phyloP scores from a whole-genome alignment of 1,140 invertebrate species.

The Pseudobourletiella spinata region DNA sequence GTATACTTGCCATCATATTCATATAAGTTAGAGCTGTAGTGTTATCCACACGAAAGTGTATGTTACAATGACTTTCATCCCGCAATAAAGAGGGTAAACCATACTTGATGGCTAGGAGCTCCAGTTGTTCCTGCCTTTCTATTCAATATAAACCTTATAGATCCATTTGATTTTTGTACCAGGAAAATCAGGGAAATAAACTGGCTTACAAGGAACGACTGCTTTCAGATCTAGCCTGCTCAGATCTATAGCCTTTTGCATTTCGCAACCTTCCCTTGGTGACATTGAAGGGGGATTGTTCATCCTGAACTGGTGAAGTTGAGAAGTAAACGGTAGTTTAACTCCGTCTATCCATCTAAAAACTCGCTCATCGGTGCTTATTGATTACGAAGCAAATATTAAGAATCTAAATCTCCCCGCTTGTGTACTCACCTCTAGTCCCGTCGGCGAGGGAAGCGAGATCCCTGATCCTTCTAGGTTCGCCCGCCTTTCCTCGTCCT shows the following conservation, averaged over 20 bases:
- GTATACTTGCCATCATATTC: constrained; percentile 9
- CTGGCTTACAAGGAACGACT: not conserved
- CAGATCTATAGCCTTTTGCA: not conserved
- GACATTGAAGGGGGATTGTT: no score
- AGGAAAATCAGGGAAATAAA: constrained; percentile 19
- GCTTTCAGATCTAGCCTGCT: not conserved
- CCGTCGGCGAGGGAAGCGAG: not conserved
- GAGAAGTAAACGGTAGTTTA: constrained; percentile 3
- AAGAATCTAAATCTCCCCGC: not conserved
- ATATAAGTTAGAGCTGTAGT: constrained; percentile 19
- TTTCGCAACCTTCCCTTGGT: no score
- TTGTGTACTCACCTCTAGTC: not conserved
- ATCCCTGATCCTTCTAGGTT: no score
- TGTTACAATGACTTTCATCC: not conserved
- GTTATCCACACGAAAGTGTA: constrained; percentile 11
- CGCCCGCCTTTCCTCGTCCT: not conserved
- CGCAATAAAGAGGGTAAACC: not conserved
- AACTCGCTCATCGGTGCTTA: constrained; percentile 3
- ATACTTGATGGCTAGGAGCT: constrained; percentile 14
- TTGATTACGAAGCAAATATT: not conserved
- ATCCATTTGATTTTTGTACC: constrained; percentile 14
- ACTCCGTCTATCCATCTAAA: constrained; percentile 2
- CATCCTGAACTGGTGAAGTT: not conserved
- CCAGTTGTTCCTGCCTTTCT: constrained; percentile 1
- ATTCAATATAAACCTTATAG: constrained; percentile 15